These are phyloP conservation scores for Agriopis leucophaearia DNA, from an alignment of 2,888 invertebrate genomes.

Conservation along the genomic window DNA sequence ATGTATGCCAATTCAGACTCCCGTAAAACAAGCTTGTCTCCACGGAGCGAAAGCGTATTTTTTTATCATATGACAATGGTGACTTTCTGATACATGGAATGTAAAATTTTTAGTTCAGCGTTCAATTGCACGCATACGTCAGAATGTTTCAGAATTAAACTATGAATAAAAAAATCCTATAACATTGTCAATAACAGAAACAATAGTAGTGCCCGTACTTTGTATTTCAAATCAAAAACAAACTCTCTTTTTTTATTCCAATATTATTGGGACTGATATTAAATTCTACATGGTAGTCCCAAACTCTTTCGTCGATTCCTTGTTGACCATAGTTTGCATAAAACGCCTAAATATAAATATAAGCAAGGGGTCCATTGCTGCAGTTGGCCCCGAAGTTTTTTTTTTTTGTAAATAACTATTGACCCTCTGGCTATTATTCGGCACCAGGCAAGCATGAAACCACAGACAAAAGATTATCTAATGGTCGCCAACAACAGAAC, in stretches of 20 bases:
- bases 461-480: conserved; percentile 12
- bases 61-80: neutral
- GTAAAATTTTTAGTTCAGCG: neutral
- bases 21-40: conserved; percentile 3
- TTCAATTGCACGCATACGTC: neutral
- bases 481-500: conserved; percentile 4
- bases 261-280: too few relatives aligned
- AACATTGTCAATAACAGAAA: neutral
- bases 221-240: too few relatives aligned
- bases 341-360: too few relatives aligned
- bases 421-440: conserved; percentile 5
- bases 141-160: neutral
- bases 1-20: neutral
- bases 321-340: too few relatives aligned
- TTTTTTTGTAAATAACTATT: neutral
- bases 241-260: too few relatives aligned
- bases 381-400: neutral
- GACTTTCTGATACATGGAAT: neutral
- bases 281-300: too few relatives aligned
- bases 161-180: neutral
- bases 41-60: neutral
- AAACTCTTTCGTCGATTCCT: too few relatives aligned
- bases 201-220: neutral
- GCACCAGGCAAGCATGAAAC: conserved; percentile 8
- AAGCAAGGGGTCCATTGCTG: neutral